Conservation (phyloP, 2,888 invertebrate species). For the Plebejus anna region DNA sequence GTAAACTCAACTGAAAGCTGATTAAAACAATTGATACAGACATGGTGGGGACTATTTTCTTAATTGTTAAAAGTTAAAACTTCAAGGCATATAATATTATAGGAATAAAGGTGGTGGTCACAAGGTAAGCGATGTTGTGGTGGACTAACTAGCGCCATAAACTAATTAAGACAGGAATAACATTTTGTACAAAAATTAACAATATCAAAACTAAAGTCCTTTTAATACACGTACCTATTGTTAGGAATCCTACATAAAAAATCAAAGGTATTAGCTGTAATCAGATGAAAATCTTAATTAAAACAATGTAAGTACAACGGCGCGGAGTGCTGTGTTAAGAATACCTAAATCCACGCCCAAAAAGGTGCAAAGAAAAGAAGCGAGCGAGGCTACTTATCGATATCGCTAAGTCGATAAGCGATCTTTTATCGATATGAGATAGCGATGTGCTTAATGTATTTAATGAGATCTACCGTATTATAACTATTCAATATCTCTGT, state of each 20-base stretch:
- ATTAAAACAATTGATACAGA: no score
- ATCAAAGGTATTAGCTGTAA: neutral
- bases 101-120: no score
- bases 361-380: constrained; percentile 25
- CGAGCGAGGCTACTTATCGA: constrained; percentile 19
- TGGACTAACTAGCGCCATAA: no score
- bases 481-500: constrained; percentile 1
- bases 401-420: constrained; percentile 25
- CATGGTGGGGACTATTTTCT: no score
- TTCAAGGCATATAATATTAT: no score
- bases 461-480: constrained; percentile 3
- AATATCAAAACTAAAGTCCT: no score
- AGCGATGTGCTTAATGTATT: constrained; percentile 21
- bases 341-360: constrained; percentile 2
- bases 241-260: neutral
- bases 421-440: constrained; percentile 24
- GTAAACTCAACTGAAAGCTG: neutral
- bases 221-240: no score
- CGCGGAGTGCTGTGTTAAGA: neutral
- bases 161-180: no score
- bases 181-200: no score
- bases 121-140: no score
- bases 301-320: neutral
- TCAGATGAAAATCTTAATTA: constrained; percentile 9
- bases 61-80: no score